A percentile compares a stretch with the other conserved stretches of the same genome.
Evolutionary conservation across 2,888 invertebrate species (phyloP).

Genomic region (Amblyjoppa proteus): DNA sequence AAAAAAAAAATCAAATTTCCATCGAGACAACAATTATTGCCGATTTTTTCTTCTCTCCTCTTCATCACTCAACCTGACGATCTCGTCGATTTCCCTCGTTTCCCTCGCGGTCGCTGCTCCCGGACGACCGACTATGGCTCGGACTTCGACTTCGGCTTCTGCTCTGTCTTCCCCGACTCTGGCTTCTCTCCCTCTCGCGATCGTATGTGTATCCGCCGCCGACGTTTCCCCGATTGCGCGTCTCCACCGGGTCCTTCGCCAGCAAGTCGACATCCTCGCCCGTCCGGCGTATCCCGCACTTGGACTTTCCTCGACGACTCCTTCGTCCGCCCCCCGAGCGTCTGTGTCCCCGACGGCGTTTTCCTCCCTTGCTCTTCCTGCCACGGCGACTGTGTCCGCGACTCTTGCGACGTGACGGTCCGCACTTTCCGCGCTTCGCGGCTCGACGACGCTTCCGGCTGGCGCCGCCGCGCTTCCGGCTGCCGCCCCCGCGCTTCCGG

Average conservation of each 20-base stretch:
- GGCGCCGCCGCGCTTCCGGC: background rate
- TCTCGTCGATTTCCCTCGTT: conserved; percentile 64
- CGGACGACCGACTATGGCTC: conserved; percentile 74
- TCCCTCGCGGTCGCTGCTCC: conserved; percentile 75
- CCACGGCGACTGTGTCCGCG: conserved; percentile 49
- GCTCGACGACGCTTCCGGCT: conserved; percentile 48
- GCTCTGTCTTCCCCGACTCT: conserved; percentile 71
- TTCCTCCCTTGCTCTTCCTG: conserved; percentile 28
- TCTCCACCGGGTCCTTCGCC: conserved; percentile 66
- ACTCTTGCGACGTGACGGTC: conserved; percentile 44
- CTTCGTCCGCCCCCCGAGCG: conserved; percentile 60
- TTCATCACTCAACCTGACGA: conserved; percentile 51
- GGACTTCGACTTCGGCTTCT: conserved; percentile 73
- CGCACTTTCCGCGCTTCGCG: conserved; percentile 35
- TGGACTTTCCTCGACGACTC: conserved; percentile 56
- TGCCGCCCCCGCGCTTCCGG: conserved; percentile 41
- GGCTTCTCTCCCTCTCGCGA: conserved; percentile 66
- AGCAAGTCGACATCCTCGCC: conserved; percentile 66
- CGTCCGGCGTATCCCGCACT: conserved; percentile 48
- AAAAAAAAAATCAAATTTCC: conserved; percentile 27
- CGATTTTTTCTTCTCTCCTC: background rate
- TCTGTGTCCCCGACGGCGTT: conserved; percentile 41
- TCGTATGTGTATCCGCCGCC: conserved; percentile 62
- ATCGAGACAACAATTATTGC: background rate
- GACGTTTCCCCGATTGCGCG: conserved; percentile 47